Evolutionary conservation across 1,140 invertebrate genomes (phyloP).

Genomic region (Mycetomoellerius zeteki): DNA sequence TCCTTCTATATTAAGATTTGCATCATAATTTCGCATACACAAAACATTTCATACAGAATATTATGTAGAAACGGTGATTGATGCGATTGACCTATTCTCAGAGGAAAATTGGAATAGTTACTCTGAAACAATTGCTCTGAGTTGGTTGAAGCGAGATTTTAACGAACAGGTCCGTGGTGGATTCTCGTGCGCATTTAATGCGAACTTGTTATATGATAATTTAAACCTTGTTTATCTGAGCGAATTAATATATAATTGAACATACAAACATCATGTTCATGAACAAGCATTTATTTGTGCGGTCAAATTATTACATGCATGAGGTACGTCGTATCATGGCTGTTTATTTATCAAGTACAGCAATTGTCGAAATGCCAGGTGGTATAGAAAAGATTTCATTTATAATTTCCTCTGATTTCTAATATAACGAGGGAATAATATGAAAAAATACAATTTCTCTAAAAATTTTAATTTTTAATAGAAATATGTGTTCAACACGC

Average conservation of each 20-base stretch:
- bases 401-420: background rate
- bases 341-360: constrained; percentile 3
- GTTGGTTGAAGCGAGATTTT: background rate
- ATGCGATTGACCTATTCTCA: constrained; percentile 3
- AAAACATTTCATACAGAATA: background rate
- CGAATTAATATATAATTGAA: constrained; percentile 36
- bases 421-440: background rate
- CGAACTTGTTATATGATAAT: constrained; percentile 11
- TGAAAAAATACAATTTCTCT: background rate
- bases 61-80: constrained; percentile 10
- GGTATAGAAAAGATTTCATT: background rate
- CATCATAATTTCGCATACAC: background rate
- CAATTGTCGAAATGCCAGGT: constrained; percentile 18
- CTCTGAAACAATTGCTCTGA: background rate
- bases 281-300: background rate
- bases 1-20: background rate
- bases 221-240: constrained; percentile 32
- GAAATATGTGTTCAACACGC: background rate
- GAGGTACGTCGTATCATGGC: background rate
- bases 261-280: background rate
- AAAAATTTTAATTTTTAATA: background rate
- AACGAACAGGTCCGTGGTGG: background rate
- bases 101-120: background rate
- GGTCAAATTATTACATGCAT: constrained; percentile 17
- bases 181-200: constrained; percentile 5